phyloP scores from a whole-genome alignment of 92 coral and sea anemone species.

The Siderastrea radians region DNA sequence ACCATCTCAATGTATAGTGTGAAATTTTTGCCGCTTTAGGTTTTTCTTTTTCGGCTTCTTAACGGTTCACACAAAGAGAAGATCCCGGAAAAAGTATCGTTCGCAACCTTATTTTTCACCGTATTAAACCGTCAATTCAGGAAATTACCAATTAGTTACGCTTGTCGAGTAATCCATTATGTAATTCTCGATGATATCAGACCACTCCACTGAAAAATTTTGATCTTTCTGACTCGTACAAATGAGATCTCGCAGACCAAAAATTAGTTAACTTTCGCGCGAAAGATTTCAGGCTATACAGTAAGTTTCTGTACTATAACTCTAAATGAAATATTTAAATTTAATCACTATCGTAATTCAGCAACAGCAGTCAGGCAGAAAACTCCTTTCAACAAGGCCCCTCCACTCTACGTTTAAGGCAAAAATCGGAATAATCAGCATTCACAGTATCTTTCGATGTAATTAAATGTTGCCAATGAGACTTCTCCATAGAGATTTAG shows the following conservation, averaged over 20 bases:
- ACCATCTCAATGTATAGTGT: background rate
- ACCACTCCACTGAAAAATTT: background rate
- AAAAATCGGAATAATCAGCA: background rate
- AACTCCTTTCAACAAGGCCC: background rate
- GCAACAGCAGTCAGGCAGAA: too few species aligned
- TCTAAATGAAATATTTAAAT: background rate
- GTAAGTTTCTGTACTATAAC: background rate
- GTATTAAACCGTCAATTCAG: too few species aligned
- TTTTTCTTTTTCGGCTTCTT: background rate
- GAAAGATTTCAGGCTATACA: background rate
- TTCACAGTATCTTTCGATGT: background rate
- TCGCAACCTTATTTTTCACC: too few species aligned
- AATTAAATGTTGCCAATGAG: background rate
- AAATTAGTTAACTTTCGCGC: background rate
- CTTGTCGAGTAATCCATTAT: too few species aligned
- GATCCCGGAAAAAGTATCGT: background rate
- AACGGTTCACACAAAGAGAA: background rate
- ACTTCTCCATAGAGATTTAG: conserved; percentile 2
- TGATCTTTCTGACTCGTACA: background rate
- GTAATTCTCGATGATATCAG: too few species aligned
- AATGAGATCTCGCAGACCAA: background rate
- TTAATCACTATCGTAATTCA: background rate
- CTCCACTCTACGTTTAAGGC: background rate
- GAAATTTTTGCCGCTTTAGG: background rate
- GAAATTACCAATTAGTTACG: too few species aligned